Evolutionary conservation across 2,888 invertebrate species (phyloP), one percentile per base, ranked within the genome.

Genomic region (Phalera bucephala): DNA sequence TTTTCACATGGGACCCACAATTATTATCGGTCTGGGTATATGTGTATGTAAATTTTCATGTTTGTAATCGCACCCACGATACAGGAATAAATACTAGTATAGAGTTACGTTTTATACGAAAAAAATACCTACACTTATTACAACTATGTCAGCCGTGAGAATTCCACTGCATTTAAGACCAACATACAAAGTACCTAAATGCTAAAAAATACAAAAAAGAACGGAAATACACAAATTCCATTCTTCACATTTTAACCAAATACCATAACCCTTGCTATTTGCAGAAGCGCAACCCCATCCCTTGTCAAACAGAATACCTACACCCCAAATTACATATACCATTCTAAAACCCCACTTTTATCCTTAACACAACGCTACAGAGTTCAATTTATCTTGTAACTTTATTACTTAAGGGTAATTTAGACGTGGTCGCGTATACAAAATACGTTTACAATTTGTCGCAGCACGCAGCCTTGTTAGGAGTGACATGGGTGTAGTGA

Each of bases 401-500:
- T 19, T 1, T 25, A 1, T 10, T 12, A 36, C 25, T 23, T 3
- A 8, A 1, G 3, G n/a, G 19, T 10, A 15, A 28, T 31, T 32
- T 13, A 30, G 44, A 46, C 40, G 38, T 57, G 33, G 56, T 44
- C 28, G 40, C 36, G 55, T 43, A 50, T 52, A 67, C 54, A 68
- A 74, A 64, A 69, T 62, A 67, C 61, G 64, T 61, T 64, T 46
- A 65, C 64, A 65, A 76, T 74, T 74, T 73, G 75, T 71, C 56
- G 56, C 45, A 49, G 38, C 36, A 47, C 36, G 50, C 33, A 33
- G 58, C 55, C 67, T 75, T 72, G 79, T 78, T 75, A 64, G 56
- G 31, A 55, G 58, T 78, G 78, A 79, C 73, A 62, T 50, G 78
- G 79, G 78, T 72, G 45, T 9, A 14, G 27, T 43, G 53, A 64